A percentile compares a stretch with the other conserved stretches of the same genome.
These are phyloP conservation scores for Rhingia rostrata DNA, from an alignment of 2,888 invertebrate genomes.

Conservation along the genomic window DNA sequence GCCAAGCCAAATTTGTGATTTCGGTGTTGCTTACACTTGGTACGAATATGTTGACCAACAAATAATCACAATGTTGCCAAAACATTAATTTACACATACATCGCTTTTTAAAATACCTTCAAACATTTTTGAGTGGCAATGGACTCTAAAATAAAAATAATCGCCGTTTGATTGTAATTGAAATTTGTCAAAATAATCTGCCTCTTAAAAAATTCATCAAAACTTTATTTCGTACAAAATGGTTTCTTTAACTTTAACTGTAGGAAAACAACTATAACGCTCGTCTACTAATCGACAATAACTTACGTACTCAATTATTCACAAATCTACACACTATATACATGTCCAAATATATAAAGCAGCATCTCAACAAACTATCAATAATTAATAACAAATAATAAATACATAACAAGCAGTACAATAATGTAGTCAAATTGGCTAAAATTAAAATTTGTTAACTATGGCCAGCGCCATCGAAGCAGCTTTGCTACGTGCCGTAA, in stretches of 20 bases:
- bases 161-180: too few relatives aligned
- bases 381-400: conserved; percentile 36
- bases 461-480: too few relatives aligned
- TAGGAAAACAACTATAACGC: conserved; percentile 26
- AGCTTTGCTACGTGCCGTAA: conserved; percentile 41
- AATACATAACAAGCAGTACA: conserved; percentile 43
- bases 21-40: too few relatives aligned
- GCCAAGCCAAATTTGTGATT: too few relatives aligned
- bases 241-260: conserved; percentile 7
- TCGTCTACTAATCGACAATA: conserved; percentile 35
- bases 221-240: conserved; percentile 32
- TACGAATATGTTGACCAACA: too few relatives aligned
- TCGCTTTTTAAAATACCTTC: too few relatives aligned
- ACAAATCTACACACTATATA: conserved; percentile 16
- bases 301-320: conserved; percentile 38
- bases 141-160: too few relatives aligned
- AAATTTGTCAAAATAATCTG: too few relatives aligned
- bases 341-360: conserved; percentile 25
- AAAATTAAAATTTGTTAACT: conserved; percentile 20
- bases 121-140: too few relatives aligned
- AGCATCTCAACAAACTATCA: conserved; percentile 20
- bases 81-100: too few relatives aligned
- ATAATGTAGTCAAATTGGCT: not conserved
- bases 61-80: too few relatives aligned
- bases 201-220: not conserved